phyloP scores from a whole-genome alignment of 35 echinoderm and acorn worm genomes.

The Stichopus chloronotus region DNA sequence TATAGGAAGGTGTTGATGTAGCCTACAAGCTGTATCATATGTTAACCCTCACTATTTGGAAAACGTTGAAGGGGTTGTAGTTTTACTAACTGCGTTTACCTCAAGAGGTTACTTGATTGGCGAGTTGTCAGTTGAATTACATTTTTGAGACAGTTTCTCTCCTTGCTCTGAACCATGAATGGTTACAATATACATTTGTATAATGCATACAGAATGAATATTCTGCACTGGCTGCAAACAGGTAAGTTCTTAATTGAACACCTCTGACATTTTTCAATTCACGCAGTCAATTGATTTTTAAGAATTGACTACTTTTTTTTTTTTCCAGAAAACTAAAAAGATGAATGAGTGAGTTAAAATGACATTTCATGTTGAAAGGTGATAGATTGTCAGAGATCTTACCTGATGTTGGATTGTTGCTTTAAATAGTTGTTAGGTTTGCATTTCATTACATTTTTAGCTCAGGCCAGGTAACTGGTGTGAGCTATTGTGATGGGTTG shows the following conservation, averaged over 20 bases:
- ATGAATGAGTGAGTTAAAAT: too few species aligned
- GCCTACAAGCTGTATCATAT: neutral
- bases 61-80: neutral
- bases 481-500: too few species aligned
- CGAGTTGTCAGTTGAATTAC: neutral
- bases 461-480: too few species aligned
- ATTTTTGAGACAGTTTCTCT: neutral
- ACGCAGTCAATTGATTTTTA: too few species aligned
- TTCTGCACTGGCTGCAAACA: neutral
- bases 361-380: too few species aligned
- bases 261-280: too few species aligned
- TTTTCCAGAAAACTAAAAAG: too few species aligned
- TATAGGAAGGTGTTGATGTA: conserved; percentile 14
- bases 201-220: neutral
- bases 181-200: conserved; percentile 4
- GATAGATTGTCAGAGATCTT: too few species aligned
- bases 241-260: neutral
- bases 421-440: too few species aligned
- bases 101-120: neutral
- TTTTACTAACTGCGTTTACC: neutral
- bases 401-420: too few species aligned
- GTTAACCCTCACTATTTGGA: neutral
- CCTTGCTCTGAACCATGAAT: neutral
- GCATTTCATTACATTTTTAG: too few species aligned
- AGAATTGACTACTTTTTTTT: too few species aligned